These are phyloP conservation scores for Malurus splendens DNA, from an alignment of 2,797 vertebrate genomes.

Conservation along the genomic window DNA sequence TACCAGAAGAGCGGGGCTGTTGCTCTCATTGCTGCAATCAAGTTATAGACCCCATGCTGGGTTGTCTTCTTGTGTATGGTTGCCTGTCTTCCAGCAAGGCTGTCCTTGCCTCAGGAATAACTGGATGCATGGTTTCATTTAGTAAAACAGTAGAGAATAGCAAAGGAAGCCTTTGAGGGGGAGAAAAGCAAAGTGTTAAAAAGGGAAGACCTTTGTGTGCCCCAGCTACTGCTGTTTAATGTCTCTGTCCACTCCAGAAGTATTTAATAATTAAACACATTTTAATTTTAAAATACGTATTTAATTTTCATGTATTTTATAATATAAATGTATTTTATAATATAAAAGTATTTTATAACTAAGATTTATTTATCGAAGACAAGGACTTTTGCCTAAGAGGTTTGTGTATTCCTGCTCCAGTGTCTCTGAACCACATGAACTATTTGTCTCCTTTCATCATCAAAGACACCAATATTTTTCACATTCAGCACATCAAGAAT, in stretches of 20 bases:
- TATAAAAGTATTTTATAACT: neutral
- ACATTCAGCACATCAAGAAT: neutral
- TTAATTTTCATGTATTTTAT: too few relatives aligned
- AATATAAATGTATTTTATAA: too few relatives aligned
- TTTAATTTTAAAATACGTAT: too few relatives aligned
- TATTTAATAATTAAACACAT: too few relatives aligned
- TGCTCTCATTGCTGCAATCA: neutral
- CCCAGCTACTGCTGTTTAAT: neutral
- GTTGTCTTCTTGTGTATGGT: neutral
- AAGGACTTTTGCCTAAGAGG: neutral
- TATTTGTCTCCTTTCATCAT: neutral
- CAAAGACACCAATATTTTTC: neutral
- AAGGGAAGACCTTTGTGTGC: neutral
- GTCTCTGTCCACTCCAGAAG: neutral
- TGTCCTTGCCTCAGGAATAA: neutral
- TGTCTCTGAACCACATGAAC: neutral
- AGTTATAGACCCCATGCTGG: rapidly evolving
- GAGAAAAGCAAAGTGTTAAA: neutral
- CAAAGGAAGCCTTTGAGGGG: neutral
- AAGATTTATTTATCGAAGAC: neutral
- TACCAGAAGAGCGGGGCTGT: neutral
- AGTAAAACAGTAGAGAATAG: neutral
- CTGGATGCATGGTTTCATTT: neutral
- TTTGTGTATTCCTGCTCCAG: neutral
- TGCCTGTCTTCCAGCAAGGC: neutral